Evolutionary conservation across 2,888 invertebrate genomes (phyloP).

Genomic region (Carabus problematicus): DNA sequence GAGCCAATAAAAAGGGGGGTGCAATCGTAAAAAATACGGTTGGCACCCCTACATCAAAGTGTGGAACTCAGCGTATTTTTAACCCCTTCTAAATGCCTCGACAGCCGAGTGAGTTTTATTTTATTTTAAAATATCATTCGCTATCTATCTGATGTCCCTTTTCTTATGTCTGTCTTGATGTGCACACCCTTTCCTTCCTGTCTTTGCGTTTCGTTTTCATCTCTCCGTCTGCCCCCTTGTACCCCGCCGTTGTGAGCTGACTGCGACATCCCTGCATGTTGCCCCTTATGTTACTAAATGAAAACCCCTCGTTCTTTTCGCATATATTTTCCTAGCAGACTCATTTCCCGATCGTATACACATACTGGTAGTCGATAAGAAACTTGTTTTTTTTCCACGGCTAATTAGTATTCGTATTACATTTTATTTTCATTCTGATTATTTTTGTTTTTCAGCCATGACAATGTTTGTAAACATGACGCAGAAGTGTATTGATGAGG

Average conservation of each 20-base stretch:
- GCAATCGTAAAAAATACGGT: conserved; percentile 33
- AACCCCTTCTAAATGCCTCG: conserved; percentile 31
- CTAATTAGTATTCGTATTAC: too few relatives aligned
- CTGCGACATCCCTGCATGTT: too few relatives aligned
- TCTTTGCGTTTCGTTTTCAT: neutral
- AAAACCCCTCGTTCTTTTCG: conserved; percentile 10
- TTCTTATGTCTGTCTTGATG: conserved; percentile 32
- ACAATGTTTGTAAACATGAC: too few relatives aligned
- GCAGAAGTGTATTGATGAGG: too few relatives aligned
- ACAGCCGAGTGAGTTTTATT: conserved; percentile 52
- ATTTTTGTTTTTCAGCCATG: too few relatives aligned
- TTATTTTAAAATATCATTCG: conserved; percentile 54
- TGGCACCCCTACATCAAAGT: neutral
- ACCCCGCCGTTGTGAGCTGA: neutral
- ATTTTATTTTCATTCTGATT: too few relatives aligned
- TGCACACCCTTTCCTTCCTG: conserved; percentile 2
- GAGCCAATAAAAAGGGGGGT: conserved; percentile 35
- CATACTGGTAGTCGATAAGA: too few relatives aligned
- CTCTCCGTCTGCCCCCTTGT: conserved; percentile 2
- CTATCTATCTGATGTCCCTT: conserved; percentile 46
- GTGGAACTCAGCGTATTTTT: conserved; percentile 14
- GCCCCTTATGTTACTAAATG: conserved; percentile 1
- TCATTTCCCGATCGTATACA: too few relatives aligned
- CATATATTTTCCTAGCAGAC: too few relatives aligned
- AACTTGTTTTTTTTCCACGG: too few relatives aligned